Base-by-base conservation (phyloP, 2,113 vertebrate species). In the Sturnus vulgaris region DNA sequence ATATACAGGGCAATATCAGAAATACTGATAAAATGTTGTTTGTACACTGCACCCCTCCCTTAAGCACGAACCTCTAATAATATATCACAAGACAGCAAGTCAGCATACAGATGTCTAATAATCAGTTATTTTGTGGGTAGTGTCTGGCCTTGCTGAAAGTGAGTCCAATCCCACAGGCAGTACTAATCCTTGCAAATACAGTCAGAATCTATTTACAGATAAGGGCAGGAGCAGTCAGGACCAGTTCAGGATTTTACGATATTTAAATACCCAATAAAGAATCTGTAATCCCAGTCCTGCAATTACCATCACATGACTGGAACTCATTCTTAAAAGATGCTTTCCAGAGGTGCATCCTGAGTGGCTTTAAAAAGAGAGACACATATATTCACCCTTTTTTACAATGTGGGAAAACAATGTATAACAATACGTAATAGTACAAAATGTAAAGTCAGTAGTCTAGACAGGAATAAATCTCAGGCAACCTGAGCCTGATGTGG, bases 121-220 rank as follows among this genome's bases (percentile, higher is more conserved):
- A 91, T 95, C 78, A 59, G 50, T 56, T 86, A 90, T 93, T 95
- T 82, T 90, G 75, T 96, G 90, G 85, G 25, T 55, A 82, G 68
- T 52, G 47, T 35, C 86, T 42, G 47, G 33, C n/a, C 64, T 80
- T 60, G n/a, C 15, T 86, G 68, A 83, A 92, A 95, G 33, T 64
- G 56, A 25, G 25, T 90, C 56, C 82, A 86, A 49, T 90, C 33
- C 56, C 85, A 90, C 56, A 86, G 47, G n/a, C 82, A 90, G 47
- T 52, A 44, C 13, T 66, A 91, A 92, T 30, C 70, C 47, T 73
- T 83, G 30, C 33, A 93, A 90, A 88, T 70, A 71, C 22, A 83
- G 39, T 91, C 52, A 90, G 70, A 91, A 94, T 77, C 75, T 82
- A 23, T 94, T 90, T 91, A 60, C 39, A 94, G 90, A 93, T 95